phyloP scores from a whole-genome alignment of 2,797 vertebrate genomes.

The Cirrhinus molitorella region DNA sequence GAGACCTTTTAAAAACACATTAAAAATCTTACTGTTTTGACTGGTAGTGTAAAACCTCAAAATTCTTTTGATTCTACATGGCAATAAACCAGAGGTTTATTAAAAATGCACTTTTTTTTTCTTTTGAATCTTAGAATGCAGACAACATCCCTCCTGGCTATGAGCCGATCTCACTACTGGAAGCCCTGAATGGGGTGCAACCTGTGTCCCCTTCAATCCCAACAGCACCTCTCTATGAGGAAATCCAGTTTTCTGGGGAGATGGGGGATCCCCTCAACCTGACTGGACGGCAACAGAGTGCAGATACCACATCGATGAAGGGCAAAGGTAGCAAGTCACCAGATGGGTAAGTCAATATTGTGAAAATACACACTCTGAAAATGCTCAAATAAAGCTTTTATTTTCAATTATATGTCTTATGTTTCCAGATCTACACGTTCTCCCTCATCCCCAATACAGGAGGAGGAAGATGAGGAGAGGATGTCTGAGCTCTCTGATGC shows the following conservation, averaged over 20 bases:
- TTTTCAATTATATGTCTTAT: not conserved
- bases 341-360: conserved; percentile 84
- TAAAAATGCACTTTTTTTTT: not conserved
- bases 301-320: conserved; percentile 86
- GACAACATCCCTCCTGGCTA: conserved; percentile 96
- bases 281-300: conserved; percentile 79
- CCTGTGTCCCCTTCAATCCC: conserved; percentile 88
- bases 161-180: conserved; percentile 95
- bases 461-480: conserved; percentile 93
- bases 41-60: not conserved
- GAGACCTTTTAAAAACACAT: too few relatives aligned
- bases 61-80: not conserved
- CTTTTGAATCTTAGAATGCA: conserved; percentile 77
- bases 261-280: conserved; percentile 75
- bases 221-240: conserved; percentile 92
- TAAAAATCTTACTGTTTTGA: too few relatives aligned
- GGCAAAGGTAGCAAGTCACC: conserved; percentile 93
- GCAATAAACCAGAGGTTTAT: not conserved
- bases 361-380: not conserved
- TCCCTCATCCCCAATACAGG: conserved; percentile 93
- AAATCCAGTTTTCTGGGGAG: conserved; percentile 90
- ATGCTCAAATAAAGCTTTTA: not conserved
- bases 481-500: conserved; percentile 87
- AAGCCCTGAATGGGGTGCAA: conserved; percentile 92
- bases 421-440: conserved; percentile 86